Conservation (phyloP, 1,140 invertebrate genomes). For the Drosophila littoralis region DNA sequence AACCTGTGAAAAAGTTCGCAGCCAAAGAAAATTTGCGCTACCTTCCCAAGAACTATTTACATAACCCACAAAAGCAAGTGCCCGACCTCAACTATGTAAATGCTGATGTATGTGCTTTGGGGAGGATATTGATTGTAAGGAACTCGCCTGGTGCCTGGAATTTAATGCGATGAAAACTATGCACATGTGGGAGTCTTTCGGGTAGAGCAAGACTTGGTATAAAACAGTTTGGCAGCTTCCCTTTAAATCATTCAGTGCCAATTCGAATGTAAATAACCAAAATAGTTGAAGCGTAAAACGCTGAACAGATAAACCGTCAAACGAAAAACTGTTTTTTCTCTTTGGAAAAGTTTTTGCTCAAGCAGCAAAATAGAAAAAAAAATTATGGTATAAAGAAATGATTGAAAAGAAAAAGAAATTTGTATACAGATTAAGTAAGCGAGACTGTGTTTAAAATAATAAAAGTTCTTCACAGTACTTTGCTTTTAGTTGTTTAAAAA, state of each 20-base stretch:
- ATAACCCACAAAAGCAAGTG: slow-evolving; percentile 1
- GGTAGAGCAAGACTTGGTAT: not conserved
- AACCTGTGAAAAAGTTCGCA: not conserved
- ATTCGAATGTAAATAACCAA: slow-evolving; percentile 56
- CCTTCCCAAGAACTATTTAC: not conserved
- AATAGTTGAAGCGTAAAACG: slow-evolving; percentile 37
- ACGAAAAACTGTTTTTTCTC: slow-evolving; percentile 15
- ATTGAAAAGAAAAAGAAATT: slow-evolving; percentile 4
- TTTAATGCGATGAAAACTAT: slow-evolving; percentile 19
- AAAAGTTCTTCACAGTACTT: not conserved
- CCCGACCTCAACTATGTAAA: slow-evolving; percentile 10
- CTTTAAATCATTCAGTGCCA: slow-evolving; percentile 49
- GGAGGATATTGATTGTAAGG: not conserved
- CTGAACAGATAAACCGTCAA: slow-evolving; percentile 30
- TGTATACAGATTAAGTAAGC: slow-evolving; percentile 3
- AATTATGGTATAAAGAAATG: not conserved
- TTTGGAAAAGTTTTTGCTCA: slow-evolving; percentile 15
- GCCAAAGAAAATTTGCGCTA: not conserved
- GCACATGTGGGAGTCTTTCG: slow-evolving; percentile 5
- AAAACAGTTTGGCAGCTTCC: slow-evolving; percentile 16
- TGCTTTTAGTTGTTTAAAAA: no score
- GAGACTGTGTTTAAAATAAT: not conserved
- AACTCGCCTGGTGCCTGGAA: not conserved
- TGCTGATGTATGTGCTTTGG: not conserved
- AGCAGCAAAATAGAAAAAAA: not conserved